A percentile compares a stretch with the other conserved stretches of the same genome.
phyloP scores from a whole-genome alignment of 2,888 invertebrate species.

The Tetragnatha montana region DNA sequence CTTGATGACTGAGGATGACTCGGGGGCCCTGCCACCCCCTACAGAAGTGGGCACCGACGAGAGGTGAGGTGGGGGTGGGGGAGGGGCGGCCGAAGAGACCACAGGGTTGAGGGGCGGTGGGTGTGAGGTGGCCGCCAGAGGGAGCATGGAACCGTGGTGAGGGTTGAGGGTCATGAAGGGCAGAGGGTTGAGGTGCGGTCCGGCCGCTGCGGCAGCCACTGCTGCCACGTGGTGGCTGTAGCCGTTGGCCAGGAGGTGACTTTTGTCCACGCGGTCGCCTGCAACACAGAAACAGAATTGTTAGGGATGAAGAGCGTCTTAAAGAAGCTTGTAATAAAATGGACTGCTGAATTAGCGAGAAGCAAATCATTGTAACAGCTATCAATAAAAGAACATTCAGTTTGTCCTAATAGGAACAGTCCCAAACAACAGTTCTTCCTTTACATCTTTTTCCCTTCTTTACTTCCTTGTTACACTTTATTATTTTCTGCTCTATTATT shows the following conservation, averaged over 20 bases:
- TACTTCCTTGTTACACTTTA: too few relatives aligned
- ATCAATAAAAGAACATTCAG: too few relatives aligned
- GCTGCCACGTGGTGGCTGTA: slow-evolving; percentile 85
- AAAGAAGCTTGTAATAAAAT: too few relatives aligned
- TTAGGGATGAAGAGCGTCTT: too few relatives aligned
- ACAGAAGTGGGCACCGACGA: slow-evolving; percentile 42
- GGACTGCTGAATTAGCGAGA: too few relatives aligned
- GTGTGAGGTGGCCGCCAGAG: slow-evolving; percentile 81
- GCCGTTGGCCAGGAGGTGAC: slow-evolving; percentile 92
- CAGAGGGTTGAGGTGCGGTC: slow-evolving; percentile 91
- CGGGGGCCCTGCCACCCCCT: slow-evolving; percentile 46
- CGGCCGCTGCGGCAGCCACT: slow-evolving; percentile 65
- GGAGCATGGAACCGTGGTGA: slow-evolving; percentile 81
- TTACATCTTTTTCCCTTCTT: too few relatives aligned
- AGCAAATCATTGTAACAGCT: too few relatives aligned
- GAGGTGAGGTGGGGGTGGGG: slow-evolving; percentile 18
- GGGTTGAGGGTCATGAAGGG: slow-evolving; percentile 91
- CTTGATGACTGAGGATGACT: slow-evolving; percentile 83
- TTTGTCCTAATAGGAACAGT: too few relatives aligned
- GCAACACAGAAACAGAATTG: background rate
- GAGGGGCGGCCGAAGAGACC: slow-evolving; percentile 24
- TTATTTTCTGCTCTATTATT: too few relatives aligned
- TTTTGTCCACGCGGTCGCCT: slow-evolving; percentile 82
- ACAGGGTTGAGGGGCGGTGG: slow-evolving; percentile 78
- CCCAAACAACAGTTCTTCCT: too few relatives aligned